Conservation (phyloP, 1,140 invertebrate species). For the Phortica variegata region DNA sequence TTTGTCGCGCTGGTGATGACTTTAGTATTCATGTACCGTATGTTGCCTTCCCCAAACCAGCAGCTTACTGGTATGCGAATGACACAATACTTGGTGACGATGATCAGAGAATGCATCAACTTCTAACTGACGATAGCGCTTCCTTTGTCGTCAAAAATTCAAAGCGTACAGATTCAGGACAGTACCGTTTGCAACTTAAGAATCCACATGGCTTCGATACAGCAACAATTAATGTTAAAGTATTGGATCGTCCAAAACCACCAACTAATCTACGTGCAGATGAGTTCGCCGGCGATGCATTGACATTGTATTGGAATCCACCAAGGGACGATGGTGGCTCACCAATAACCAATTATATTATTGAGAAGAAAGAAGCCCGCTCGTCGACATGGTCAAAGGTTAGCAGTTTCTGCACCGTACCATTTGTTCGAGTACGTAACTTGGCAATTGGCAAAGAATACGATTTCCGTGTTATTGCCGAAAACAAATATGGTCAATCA, state of each 20-base stretch:
- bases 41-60: conserved; percentile 92
- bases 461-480: conserved; percentile 96
- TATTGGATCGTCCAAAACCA: conserved; percentile 85
- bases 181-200: conserved; percentile 88
- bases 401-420: conserved; percentile 87
- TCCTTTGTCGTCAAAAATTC: conserved; percentile 91
- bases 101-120: conserved; percentile 78
- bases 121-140: conserved; percentile 84
- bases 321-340: conserved; percentile 95
- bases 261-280: conserved; percentile 86
- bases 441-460: conserved; percentile 87
- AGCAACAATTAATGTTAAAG: conserved; percentile 89
- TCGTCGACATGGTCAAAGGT: conserved; percentile 85
- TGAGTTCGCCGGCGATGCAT: conserved; percentile 92
- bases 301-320: conserved; percentile 94
- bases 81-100: conserved; percentile 71
- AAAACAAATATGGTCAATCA: conserved; percentile 94
- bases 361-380: conserved; percentile 88
- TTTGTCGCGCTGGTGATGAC: conserved; percentile 94
- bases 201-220: conserved; percentile 95
- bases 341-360: conserved; percentile 93
- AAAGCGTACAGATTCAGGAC: conserved; percentile 85
- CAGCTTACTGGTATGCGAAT: conserved; percentile 87
- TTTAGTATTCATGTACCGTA: conserved; percentile 96
- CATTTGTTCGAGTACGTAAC: conserved; percentile 87